A percentile compares a stretch with the other conserved stretches of the same genome.
Evolutionary conservation across 2,888 invertebrate genomes (phyloP).

Genomic region (Melieria crassipennis): DNA sequence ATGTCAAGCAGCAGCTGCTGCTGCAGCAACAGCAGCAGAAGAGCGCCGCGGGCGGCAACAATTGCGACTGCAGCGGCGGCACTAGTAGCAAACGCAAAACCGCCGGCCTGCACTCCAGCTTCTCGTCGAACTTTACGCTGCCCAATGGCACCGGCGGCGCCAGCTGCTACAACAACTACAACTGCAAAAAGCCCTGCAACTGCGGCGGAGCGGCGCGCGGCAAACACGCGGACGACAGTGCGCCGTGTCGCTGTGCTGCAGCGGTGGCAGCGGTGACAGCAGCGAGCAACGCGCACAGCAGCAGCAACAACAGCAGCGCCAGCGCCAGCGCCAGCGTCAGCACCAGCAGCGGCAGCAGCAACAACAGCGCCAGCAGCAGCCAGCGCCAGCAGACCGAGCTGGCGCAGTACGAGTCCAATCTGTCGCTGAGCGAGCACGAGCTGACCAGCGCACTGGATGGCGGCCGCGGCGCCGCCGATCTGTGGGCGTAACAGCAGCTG

Average conservation of each 20-base stretch:
- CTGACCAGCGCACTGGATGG: constrained; percentile 49
- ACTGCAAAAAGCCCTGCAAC: constrained; percentile 59
- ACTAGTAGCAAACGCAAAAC: constrained; percentile 21
- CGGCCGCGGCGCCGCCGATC: constrained; percentile 44
- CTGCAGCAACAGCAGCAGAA: constrained; percentile 36
- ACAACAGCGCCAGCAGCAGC: constrained; percentile 48
- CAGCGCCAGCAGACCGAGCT: constrained; percentile 52
- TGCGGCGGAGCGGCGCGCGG: constrained; percentile 44
- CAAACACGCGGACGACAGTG: constrained; percentile 39
- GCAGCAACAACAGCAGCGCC: constrained; percentile 1
- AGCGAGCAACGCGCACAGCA: constrained; percentile 45
- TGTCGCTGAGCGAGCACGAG: constrained; percentile 52
- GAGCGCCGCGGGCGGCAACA: constrained; percentile 36
- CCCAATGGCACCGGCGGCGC: constrained; percentile 37
- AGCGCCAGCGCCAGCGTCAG: constrained; percentile 26
- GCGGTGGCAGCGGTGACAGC: constrained; percentile 5
- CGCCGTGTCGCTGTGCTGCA: constrained; percentile 40
- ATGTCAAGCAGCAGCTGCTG: constrained; percentile 52
- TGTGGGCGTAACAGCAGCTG: constrained; percentile 60
- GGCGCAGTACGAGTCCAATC: constrained; percentile 60
- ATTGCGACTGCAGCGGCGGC: constrained; percentile 54
- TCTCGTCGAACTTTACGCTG: constrained; percentile 60
- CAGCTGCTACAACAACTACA: constrained; percentile 50
- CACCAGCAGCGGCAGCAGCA: constrained; percentile 46
- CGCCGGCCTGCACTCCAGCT: constrained; percentile 54